Conservation (phyloP, 2,113 vertebrate genomes). For the Neolamprologus brichardi region DNA sequence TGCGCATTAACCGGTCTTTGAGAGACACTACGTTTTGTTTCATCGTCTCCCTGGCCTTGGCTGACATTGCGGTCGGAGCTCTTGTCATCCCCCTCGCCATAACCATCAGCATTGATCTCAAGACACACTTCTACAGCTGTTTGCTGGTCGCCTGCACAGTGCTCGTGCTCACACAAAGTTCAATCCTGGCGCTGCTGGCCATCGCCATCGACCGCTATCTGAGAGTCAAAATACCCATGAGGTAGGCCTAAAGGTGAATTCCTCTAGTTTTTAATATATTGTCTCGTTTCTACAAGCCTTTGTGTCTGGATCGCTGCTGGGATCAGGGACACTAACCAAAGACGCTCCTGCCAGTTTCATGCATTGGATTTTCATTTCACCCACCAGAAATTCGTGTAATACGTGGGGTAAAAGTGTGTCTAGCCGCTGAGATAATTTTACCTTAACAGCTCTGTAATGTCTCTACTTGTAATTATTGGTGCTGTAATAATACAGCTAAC, state of each 20-base stretch:
- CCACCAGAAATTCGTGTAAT: neutral
- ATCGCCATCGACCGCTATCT: conserved; percentile 96
- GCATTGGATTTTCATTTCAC: neutral
- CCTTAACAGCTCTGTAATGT: neutral
- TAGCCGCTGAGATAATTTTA: neutral
- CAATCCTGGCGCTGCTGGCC: conserved; percentile 92
- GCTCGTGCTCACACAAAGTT: conserved; percentile 95
- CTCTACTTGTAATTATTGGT: neutral
- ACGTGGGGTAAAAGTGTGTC: neutral
- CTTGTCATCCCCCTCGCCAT: conserved; percentile 93
- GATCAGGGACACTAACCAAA: neutral
- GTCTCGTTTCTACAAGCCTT: neutral
- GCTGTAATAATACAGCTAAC: neutral
- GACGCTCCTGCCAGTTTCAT: neutral
- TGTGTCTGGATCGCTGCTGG: conserved; percentile 3
- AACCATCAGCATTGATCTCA: conserved; percentile 83
- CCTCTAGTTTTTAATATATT: neutral
- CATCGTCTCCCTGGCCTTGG: conserved; percentile 90
- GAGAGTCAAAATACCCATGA: conserved; percentile 92
- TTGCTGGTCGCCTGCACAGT: conserved; percentile 86
- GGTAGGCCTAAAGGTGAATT: conserved; percentile 74
- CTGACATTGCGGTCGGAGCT: conserved; percentile 92
- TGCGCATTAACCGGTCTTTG: conserved; percentile 88
- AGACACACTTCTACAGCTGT: conserved; percentile 89
- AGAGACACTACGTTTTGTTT: conserved; percentile 94